These are phyloP conservation scores for Holothuria leucospilota DNA, from an alignment of 53 echinoderm and acorn worm genomes.

Conservation along the genomic window DNA sequence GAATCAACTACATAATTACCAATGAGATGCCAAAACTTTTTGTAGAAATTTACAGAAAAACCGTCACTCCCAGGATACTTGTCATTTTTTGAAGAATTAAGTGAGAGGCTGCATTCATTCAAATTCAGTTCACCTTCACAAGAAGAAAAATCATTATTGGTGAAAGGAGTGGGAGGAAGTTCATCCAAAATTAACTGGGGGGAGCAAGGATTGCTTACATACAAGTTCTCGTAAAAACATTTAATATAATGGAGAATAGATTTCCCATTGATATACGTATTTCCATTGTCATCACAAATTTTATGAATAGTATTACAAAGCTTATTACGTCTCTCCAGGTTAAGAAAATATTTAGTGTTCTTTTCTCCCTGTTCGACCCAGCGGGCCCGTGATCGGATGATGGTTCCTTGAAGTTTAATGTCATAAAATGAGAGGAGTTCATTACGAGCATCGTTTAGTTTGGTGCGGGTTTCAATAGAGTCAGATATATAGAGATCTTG, in stretches of 20 bases:
- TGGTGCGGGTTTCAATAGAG: background rate
- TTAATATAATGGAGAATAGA: background rate
- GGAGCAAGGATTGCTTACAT: background rate
- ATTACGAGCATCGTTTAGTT: conserved; percentile 8
- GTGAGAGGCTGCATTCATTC: too few species aligned
- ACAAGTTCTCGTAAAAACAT: background rate
- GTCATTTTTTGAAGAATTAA: too few species aligned
- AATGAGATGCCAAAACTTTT: too few species aligned
- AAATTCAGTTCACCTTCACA: too few species aligned
- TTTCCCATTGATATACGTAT: background rate
- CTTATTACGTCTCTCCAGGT: conserved; percentile 5
- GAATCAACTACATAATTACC: too few species aligned
- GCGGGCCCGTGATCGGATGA: conserved; percentile 12
- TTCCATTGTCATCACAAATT: background rate
- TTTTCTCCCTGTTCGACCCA: conserved; percentile 30
- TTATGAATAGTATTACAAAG: background rate
- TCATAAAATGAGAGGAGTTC: too few species aligned
- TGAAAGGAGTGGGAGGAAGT: background rate
- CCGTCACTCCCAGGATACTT: too few species aligned
- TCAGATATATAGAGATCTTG: background rate
- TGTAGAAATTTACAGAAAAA: too few species aligned
- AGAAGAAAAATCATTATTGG: background rate
- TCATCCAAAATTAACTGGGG: background rate
- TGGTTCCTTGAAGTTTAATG: too few species aligned
- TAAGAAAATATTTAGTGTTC: conserved; percentile 15